Base-by-base conservation (phyloP, 2,888 invertebrate species). In the Aphrophora alni region DNA sequence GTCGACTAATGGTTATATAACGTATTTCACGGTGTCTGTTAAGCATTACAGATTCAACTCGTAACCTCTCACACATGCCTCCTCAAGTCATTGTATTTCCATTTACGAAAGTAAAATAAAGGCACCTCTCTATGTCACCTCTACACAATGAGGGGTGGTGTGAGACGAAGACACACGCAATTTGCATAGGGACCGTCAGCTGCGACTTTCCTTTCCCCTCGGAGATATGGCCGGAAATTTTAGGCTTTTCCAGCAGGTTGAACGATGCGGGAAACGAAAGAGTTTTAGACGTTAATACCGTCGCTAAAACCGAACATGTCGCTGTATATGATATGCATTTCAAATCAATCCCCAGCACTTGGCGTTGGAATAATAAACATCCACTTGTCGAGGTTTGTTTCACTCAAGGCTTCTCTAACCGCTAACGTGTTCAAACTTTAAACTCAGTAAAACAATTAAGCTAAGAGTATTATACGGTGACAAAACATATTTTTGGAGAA, bases 21-120 rank as follows among this genome's bases (percentile, higher is more conserved):
- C 71, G 71, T 71, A 78, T 78, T 72, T 78, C 78, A 78, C 70
- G 71, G 33, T 33, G 21, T 21, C 78, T 74, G 59, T 25, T 69
- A 74, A 74, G 74, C 78, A 79, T 79, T 79, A 79, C 78, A 28
- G 74, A 79, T 79, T 79, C 78, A 79, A 68, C 68, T 51, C 51
- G 68, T 74, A 68, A 44, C 33, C 33, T 74, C 74, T 74, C 78
- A 74, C 78, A 74, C 78, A 79, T 68, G 78, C 68, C 73, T 72
- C 72, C 76, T 70, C 12, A 33, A 80, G 73, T 74, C 81, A 81
- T 81, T 81, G 81, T 81, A 81, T 81, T 81, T 81, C 81, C 81
- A 81, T 81, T 78, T 81, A 78, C 51, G 78, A 81, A 78, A 78
- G 81, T 81, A 81, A 81, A 81, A 81, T 81, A 81, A 81, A 75